Evolutionary conservation across 2,888 invertebrate species (phyloP).

Genomic region (Maniola hyperantus): DNA sequence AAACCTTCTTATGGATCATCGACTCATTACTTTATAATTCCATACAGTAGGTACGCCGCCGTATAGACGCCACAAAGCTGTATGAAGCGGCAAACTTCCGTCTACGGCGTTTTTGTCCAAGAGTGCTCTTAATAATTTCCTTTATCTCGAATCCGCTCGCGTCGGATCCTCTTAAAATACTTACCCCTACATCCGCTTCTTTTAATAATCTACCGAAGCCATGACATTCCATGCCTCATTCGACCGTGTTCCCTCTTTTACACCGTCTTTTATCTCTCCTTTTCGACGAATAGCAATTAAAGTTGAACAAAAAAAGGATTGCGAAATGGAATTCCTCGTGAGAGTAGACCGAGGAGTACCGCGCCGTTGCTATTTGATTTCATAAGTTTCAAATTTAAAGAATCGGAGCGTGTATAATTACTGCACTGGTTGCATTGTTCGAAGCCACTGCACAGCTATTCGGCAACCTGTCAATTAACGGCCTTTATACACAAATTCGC

Average conservation of each 20-base stretch:
- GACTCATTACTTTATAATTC: constrained; percentile 58
- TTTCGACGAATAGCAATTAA: constrained; percentile 72
- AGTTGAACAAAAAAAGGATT: constrained; percentile 63
- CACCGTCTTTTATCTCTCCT: constrained; percentile 71
- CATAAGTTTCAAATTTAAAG: constrained; percentile 79
- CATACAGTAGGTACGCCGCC: constrained; percentile 46
- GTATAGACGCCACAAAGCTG: constrained; percentile 53
- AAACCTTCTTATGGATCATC: constrained; percentile 68
- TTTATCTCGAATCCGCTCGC: constrained; percentile 77
- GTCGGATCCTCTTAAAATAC: constrained; percentile 81
- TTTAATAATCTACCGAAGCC: constrained; percentile 78
- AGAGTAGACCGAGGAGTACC: constrained; percentile 55
- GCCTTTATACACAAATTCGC: constrained; percentile 62
- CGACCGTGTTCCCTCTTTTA: constrained; percentile 66
- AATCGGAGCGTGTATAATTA: constrained; percentile 75
- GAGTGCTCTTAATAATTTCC: constrained; percentile 81
- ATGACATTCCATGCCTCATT: constrained; percentile 74
- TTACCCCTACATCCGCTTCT: constrained; percentile 81
- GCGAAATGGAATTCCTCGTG: constrained; percentile 70
- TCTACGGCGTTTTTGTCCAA: constrained; percentile 63
- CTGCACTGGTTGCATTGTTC: constrained; percentile 67
- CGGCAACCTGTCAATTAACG: constrained; percentile 73
- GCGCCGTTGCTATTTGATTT: constrained; percentile 61
- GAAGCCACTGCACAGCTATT: constrained; percentile 74
- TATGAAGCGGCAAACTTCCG: constrained; percentile 64